Conservation (phyloP, 2,113 vertebrate genomes). For the Cyprinodon variegatus region DNA sequence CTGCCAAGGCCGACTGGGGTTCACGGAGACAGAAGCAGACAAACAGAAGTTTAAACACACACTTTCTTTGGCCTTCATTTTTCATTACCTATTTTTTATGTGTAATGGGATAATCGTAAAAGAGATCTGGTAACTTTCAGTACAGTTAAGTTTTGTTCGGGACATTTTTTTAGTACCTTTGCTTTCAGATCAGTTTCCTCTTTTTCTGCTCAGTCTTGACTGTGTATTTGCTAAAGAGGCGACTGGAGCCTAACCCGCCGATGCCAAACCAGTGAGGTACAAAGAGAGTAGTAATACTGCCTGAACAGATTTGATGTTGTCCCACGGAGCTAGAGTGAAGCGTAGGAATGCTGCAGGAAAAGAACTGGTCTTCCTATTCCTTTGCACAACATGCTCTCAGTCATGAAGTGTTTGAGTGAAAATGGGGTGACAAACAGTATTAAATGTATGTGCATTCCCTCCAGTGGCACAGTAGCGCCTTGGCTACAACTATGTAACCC, state of each 20-base stretch:
- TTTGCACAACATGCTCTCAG: conserved; percentile 27
- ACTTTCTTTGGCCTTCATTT: too few relatives aligned
- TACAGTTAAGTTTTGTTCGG: too few relatives aligned
- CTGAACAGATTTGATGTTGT: conserved; percentile 46
- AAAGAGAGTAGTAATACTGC: conserved; percentile 35
- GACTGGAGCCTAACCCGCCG: conserved; percentile 21
- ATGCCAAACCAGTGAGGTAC: conserved; percentile 21
- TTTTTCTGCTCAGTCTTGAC: not conserved
- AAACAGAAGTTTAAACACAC: too few relatives aligned
- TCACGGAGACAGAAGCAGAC: too few relatives aligned
- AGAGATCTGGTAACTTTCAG: too few relatives aligned
- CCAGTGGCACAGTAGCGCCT: conserved; percentile 32
- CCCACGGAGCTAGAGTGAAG: conserved; percentile 11
- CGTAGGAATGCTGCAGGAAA: conserved; percentile 21
- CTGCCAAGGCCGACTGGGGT: too few relatives aligned
- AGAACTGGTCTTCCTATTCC: conserved; percentile 15
- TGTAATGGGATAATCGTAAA: too few relatives aligned
- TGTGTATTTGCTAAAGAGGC: conserved; percentile 19
- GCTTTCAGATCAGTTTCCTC: not conserved
- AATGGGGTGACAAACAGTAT: conserved; percentile 50
- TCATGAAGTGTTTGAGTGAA: conserved; percentile 52
- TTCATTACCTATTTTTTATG: not conserved
- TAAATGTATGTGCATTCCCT: conserved; percentile 45
- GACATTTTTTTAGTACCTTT: not conserved
- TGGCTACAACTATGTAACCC: conserved; percentile 21